Evolutionary conservation across 2,888 invertebrate species (phyloP).

Genomic region (Temnothorax rugatulus): DNA sequence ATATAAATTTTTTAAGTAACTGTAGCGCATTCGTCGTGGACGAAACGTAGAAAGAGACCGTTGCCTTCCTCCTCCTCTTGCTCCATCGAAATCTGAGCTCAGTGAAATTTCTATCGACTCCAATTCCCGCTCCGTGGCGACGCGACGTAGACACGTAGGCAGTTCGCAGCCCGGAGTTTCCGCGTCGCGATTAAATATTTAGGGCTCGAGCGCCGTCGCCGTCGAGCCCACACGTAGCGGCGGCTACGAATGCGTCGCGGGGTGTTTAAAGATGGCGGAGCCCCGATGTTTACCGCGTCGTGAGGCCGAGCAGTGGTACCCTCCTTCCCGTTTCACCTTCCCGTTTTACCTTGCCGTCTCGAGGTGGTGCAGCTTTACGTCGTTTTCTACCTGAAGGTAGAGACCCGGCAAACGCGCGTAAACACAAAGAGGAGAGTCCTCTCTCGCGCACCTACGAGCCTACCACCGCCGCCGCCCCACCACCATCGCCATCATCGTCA

Average conservation of each 20-base stretch:
- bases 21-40: not conserved
- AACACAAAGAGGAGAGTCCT: constrained; percentile 51
- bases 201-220: not conserved
- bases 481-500: constrained; percentile 12
- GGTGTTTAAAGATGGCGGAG: constrained; percentile 81
- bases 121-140: not conserved
- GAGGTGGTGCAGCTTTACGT: constrained; percentile 62
- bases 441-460: constrained; percentile 42
- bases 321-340: constrained; percentile 62
- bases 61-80: not conserved
- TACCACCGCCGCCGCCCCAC: not conserved
- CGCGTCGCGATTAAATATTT: constrained; percentile 49
- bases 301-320: constrained; percentile 45
- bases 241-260: constrained; percentile 64
- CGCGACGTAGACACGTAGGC: not conserved
- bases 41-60: not conserved
- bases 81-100: constrained; percentile 9
- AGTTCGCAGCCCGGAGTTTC: constrained; percentile 13
- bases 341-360: constrained; percentile 56
- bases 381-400: constrained; percentile 56
- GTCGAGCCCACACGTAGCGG: not conserved
- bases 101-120: constrained; percentile 7
- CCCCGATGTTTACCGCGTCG: constrained; percentile 75
- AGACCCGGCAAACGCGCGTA: constrained; percentile 58
- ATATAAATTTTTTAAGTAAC: not conserved